phyloP scores from a whole-genome alignment of 2,888 invertebrate genomes.

The Synergus laeviventris region DNA sequence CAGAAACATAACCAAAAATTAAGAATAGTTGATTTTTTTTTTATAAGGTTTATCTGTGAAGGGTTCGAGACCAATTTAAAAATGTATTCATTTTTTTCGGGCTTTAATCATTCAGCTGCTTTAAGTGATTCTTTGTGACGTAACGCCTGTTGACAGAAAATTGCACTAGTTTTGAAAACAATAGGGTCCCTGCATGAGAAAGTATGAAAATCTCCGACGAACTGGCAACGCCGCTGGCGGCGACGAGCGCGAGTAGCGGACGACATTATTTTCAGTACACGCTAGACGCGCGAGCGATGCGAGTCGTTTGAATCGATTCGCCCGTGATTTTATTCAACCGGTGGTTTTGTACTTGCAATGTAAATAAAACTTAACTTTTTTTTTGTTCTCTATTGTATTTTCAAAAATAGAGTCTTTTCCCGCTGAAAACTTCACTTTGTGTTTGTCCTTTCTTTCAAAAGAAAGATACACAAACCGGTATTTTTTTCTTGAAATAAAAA shows the following conservation, averaged over 20 bases:
- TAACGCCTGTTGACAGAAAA: conserved; percentile 17
- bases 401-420: background rate
- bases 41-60: too few species aligned
- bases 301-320: conserved; percentile 43
- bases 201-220: conserved; percentile 37
- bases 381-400: background rate
- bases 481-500: conserved; percentile 27
- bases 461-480: background rate
- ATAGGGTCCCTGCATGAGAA: conserved; percentile 10
- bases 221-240: conserved; percentile 51
- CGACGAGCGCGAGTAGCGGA: conserved; percentile 44
- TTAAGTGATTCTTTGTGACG: conserved; percentile 17
- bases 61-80: background rate
- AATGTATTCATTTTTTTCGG: background rate
- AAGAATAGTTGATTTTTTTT: background rate
- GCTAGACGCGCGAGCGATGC: conserved; percentile 46
- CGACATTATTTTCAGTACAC: conserved; percentile 42
- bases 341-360: conserved; percentile 5
- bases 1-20: background rate
- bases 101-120: conserved; percentile 3
- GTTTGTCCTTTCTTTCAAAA: too few species aligned
- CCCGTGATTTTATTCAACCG: conserved; percentile 39
- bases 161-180: conserved; percentile 37
- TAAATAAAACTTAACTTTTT: background rate
- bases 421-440: background rate